These are phyloP conservation scores for Neodon shergylaensis DNA, from an alignment of 2,113 vertebrate species.

Conservation along the genomic window DNA sequence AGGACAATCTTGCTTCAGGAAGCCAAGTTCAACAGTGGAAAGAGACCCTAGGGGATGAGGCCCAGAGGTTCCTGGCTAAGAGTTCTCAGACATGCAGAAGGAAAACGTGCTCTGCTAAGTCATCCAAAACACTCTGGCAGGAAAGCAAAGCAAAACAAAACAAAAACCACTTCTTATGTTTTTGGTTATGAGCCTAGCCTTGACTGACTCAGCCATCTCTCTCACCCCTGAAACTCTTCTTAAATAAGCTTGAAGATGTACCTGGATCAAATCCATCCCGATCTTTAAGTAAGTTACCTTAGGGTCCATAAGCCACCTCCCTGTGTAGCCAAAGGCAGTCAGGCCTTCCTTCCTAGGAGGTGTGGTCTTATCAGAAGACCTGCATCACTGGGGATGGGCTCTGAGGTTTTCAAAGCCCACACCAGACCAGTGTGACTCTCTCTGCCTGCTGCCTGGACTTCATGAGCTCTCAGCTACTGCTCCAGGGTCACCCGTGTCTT, in stretches of 20 bases:
- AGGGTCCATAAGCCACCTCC: too few species aligned
- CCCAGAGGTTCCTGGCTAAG: neutral
- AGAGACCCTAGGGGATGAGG: too few species aligned
- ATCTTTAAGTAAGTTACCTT: neutral
- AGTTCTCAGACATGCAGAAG: neutral
- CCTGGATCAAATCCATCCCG: neutral
- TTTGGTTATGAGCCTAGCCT: neutral
- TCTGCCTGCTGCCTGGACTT: neutral
- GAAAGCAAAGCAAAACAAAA: neutral
- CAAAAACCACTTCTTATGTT: neutral
- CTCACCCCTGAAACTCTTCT: neutral
- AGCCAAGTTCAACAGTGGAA: neutral
- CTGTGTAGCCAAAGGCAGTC: accelerated
- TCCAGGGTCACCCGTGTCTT: neutral
- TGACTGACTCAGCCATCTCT: neutral
- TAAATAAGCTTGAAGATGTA: neutral
- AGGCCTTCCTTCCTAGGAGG: neutral
- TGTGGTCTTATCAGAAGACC: neutral
- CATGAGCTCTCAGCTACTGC: neutral
- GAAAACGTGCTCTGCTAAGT: neutral
- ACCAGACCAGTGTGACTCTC: too few species aligned
- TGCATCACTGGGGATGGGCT: neutral
- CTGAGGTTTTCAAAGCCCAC: neutral
- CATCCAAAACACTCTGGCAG: neutral
- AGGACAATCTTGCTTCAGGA: accelerated